These are phyloP conservation scores for Parelbella ahira DNA, from an alignment of 2,888 invertebrate genomes.

Conservation along the genomic window DNA sequence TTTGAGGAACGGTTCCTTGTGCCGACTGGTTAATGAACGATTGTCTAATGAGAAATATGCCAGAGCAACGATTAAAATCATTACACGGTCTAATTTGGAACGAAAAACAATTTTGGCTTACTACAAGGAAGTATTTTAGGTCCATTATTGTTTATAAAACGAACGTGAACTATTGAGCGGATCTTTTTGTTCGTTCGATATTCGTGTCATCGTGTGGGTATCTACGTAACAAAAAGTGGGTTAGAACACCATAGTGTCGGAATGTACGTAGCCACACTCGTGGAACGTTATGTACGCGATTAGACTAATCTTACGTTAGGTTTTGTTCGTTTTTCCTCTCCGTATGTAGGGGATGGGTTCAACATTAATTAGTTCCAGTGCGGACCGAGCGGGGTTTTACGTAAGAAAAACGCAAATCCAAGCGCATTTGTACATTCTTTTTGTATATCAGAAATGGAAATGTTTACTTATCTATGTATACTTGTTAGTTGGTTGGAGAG, in stretches of 20 bases:
- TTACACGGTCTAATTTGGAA: no score
- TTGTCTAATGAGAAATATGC: no score
- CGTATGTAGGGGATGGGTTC: slow-evolving; percentile 22
- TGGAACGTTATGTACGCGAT: slow-evolving; percentile 24
- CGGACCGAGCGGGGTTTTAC: slow-evolving; percentile 24
- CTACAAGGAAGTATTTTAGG: no score
- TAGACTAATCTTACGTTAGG: slow-evolving; percentile 25
- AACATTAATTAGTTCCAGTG: slow-evolving; percentile 25
- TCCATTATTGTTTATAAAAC: no score
- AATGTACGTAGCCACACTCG: slow-evolving; percentile 3
- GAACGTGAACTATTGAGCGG: no score
- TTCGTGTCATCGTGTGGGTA: no score
- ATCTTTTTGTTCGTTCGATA: no score
- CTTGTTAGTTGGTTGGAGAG: slow-evolving; percentile 1
- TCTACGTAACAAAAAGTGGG: no score
- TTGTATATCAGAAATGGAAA: slow-evolving; percentile 22
- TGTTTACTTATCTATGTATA: slow-evolving; percentile 19
- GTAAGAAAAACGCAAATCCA: slow-evolving; percentile 26
- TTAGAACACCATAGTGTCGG: slow-evolving; percentile 2
- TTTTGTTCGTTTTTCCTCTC: slow-evolving; percentile 24
- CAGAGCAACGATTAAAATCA: no score
- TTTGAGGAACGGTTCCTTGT: no score
- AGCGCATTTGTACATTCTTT: slow-evolving; percentile 22
- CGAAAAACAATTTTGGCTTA: no score
- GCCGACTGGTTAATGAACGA: no score